Base-by-base conservation (phyloP, 2,113 vertebrate species). In the Festucalex cinctus region DNA sequence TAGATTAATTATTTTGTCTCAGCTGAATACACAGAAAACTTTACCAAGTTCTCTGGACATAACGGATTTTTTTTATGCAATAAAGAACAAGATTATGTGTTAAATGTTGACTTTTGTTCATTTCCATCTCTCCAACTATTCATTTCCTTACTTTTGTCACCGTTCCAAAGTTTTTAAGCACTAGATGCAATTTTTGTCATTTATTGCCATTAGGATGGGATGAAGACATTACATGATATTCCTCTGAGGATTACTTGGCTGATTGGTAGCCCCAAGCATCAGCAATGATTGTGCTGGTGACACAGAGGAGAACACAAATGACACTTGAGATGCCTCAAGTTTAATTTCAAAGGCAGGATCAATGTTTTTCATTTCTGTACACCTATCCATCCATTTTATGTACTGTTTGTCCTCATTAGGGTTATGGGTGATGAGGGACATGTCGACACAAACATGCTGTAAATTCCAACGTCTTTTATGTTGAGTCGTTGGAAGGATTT, bases 251-350 rank as follows among this genome's bases (percentile, higher is more conserved):
- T 69, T 68, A 68, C 43, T 77, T 69, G 76, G 82, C 80, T 83
- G 78, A 85, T 79, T 63, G 72, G 56, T 63, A 46, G 49, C 62
- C 69, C 64, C 39, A 60, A 53, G 74, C 69, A 77, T 75, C 62
- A 56, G 78, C 80, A 74, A 56, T 83, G 70, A 82, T 83, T 77
- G 85, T 19, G 66, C 61, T 36, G 51, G 19, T 49, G 48, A 63
- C 66, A 62, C 56, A 44, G 79, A 77, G 36, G 46, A 46, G 73
- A 86, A 87, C 83, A 76, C 77, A 74, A 82, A 86, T 86, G 68
- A 85, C 73, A 37, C 20, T 35, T 12, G 2, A 10, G 70, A 68
- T 63, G 58, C 68, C 53, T 70, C 62, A 69, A 36, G 57, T 68
- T 64, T 71, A 81, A 88, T 81, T 63, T 68, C 69, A 82, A 81